A percentile compares a stretch with the other conserved stretches of the same genome.
phyloP scores from a whole-genome alignment of 2,797 vertebrate genomes.

The Paramormyrops hopkinsi region DNA sequence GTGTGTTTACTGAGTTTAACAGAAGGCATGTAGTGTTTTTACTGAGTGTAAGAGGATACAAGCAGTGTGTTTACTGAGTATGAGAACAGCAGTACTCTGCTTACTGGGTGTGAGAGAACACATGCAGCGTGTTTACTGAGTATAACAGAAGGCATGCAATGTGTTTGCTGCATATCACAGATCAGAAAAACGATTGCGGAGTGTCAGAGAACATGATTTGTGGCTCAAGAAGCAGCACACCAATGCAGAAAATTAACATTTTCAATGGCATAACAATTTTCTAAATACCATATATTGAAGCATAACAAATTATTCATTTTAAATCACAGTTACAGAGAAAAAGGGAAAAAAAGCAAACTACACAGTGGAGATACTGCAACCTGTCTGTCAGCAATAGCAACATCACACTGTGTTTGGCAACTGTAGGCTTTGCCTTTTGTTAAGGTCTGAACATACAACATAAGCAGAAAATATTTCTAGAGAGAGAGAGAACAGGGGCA shows the following conservation, averaged over 20 bases:
- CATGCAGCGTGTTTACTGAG: constrained; percentile 1
- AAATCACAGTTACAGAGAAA: constrained; percentile 22
- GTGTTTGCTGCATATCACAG: background rate
- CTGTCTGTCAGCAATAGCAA: constrained; percentile 2
- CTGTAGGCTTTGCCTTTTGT: constrained; percentile 14
- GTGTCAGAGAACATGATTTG: background rate
- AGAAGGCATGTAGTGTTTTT: background rate
- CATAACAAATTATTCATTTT: background rate
- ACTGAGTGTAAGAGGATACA: background rate
- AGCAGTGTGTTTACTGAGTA: constrained; percentile 1
- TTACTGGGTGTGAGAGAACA: background rate
- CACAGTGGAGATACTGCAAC: background rate
- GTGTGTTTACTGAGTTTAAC: background rate
- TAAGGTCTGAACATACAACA: constrained; percentile 41
- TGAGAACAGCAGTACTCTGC: background rate
- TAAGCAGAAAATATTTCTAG: constrained; percentile 43
- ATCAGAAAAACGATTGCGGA: background rate
- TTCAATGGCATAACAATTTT: constrained; percentile 4
- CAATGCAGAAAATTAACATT: background rate
- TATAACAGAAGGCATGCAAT: background rate
- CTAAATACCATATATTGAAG: background rate
- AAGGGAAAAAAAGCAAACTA: constrained; percentile 12
- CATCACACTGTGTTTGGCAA: background rate
- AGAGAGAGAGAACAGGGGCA: constrained; percentile 36
- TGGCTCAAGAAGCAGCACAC: background rate